Evolutionary conservation across 2,797 vertebrate genomes (phyloP), one percentile per base, ranked within the genome.

Genomic region (Tokudaia muenninki): DNA sequence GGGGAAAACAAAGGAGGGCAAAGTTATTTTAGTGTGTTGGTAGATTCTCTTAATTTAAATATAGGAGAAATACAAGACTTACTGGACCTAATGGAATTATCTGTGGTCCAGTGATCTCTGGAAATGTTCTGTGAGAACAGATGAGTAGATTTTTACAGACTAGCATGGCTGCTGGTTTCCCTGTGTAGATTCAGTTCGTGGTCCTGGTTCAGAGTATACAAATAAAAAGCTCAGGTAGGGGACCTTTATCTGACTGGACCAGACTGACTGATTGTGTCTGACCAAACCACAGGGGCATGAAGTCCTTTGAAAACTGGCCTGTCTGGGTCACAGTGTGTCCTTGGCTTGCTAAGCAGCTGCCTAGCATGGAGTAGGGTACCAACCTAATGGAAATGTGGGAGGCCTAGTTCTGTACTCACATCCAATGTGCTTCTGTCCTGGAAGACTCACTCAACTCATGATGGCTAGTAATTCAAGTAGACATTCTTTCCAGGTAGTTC

Each of bases 121-220:
- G 88, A 94, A 96, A 89, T 88, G 80, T 61, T 89, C 97, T 94
- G n/a, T 96, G 92, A 96, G 78, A 96, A n/a, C 78, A 96, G 72
- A 89, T 89, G 84, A 80, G 44, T 82, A 95, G 94, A 86, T 92
- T 96, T 96, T 96, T 94, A 94, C 93, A 90, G 78, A 92, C 95
- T 91, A 87, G 67, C 88, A 83, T 92, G 61, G 61, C 61, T 95
- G 92, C 77, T 90, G 89, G 74, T 74, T 92, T 91, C 19, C 63
- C 75, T 72, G 22, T 88, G 93, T 92, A 90, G 90, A 90, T 90
- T 84, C 90, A 74, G 57, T 96, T 84, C 34, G 78, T 97, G 89
- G 88, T 12, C 95, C 81, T 72, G 80, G 65, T 59, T 95, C n/a
- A 75, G 72, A 74, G 22, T 78, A 6, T 65, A 26, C 52, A 74